phyloP scores from a whole-genome alignment of 2,113 vertebrate species.

The Podarcis cretensis region DNA sequence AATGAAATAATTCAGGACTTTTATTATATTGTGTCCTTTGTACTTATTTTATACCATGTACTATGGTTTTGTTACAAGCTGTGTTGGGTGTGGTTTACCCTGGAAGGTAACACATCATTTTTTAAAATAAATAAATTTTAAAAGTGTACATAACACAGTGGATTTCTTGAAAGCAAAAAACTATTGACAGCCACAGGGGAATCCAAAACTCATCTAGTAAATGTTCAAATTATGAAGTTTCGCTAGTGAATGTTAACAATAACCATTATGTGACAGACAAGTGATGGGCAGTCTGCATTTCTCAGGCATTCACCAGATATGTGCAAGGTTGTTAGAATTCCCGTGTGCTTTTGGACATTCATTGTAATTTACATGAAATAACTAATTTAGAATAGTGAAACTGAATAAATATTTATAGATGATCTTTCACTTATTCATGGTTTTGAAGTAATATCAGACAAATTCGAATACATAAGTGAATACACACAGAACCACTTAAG shows the following conservation, averaged over 20 bases:
- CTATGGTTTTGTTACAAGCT: not conserved
- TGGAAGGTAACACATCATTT: not conserved
- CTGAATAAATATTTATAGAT: not conserved
- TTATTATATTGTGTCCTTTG: not conserved
- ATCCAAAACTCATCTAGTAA: not conserved
- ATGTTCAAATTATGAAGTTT: not conserved
- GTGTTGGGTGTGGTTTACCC: not conserved
- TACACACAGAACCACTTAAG: accelerated
- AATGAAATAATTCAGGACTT: not conserved
- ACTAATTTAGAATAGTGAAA: not conserved
- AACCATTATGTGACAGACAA: not conserved
- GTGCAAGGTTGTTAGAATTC: not conserved
- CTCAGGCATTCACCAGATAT: not conserved
- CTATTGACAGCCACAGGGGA: not conserved
- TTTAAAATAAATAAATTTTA: not conserved
- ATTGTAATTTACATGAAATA: not conserved
- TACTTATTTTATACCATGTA: not conserved
- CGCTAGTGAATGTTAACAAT: not conserved
- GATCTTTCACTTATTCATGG: not conserved
- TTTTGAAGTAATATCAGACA: not conserved
- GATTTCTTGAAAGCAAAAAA: not conserved
- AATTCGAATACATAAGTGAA: not conserved
- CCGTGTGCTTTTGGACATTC: not conserved
- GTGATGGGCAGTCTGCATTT: not conserved
- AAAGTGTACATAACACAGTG: not conserved